Evolutionary conservation across 2,888 invertebrate species (phyloP), one percentile per base, ranked within the genome.

Genomic region (Clivina fossor): DNA sequence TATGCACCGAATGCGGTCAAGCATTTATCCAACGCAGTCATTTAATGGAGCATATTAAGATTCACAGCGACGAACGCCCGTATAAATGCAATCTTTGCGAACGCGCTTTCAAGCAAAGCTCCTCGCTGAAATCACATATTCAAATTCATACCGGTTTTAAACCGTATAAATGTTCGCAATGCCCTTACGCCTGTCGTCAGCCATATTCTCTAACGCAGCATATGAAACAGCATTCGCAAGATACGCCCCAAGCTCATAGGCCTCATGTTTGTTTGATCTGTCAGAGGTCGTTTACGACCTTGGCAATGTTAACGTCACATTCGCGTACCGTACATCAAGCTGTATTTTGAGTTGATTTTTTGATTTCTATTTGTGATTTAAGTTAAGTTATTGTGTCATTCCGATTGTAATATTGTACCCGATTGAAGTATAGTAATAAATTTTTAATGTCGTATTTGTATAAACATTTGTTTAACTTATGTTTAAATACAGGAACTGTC

Each of bases 11-110:
- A 46, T 73, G 73, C 60, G 68, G 67, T 1, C 65, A 67, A 55
- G 59, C 65, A 2, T 73, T 73, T 57, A 65, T 64, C 26, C 73
- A 73, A 57, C 64, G 61, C 26, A 71, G 71, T 54, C 72, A 72
- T 59, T 57, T 72, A 20, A 64, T 66, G n/a, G 71, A 69, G 37
- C 73, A 73, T 51, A 56, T 57, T 5, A 68, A 65, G 61, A 68
- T 62, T 3, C 73, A 73, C 49, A 69, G 66, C 13, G 66, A 68
- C 26, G 66, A 67, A 18, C 60, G 71, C 28, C 71, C 71, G 1
- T 70, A 63, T 54, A 64, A 68, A 35, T 73, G 73, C 51, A 57
- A 63, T 8, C 63, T 64, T 48, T 73, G 73, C 51, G 66, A 66
- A 2, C 69, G 68, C 41, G 63, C 64, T 0, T 73, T 72, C 58